Evolutionary conservation across 2,797 vertebrate genomes (phyloP).

Genomic region (Sebastolobus altivelis): DNA sequence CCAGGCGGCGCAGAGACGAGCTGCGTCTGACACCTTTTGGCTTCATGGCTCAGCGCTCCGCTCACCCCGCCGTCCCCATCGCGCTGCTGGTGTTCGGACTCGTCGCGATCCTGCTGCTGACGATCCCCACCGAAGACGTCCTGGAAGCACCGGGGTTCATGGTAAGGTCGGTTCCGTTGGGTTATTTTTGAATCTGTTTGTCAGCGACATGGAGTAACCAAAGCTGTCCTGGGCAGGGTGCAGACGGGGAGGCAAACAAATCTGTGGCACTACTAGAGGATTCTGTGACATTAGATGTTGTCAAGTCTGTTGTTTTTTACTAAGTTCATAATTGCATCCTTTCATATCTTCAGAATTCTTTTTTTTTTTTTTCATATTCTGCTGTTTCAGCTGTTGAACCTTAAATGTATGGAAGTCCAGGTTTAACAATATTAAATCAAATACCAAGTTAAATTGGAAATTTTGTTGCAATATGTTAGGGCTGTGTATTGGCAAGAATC

Average conservation of each 20-base stretch:
- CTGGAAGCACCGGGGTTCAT: slow-evolving; percentile 84
- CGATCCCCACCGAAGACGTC: slow-evolving; percentile 84
- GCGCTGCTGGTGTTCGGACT: slow-evolving; percentile 85
- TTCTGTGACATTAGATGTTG: not conserved
- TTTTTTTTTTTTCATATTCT: not conserved
- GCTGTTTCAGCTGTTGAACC: not conserved
- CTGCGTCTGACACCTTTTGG: not conserved
- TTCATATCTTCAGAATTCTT: no score
- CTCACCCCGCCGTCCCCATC: slow-evolving; percentile 61
- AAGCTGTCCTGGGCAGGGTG: not conserved
- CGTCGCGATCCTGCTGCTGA: slow-evolving; percentile 88
- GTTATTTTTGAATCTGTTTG: slow-evolving; percentile 34
- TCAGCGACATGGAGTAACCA: not conserved
- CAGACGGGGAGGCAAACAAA: not conserved
- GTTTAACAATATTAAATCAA: not conserved
- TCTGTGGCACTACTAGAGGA: not conserved
- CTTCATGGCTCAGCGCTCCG: slow-evolving; percentile 78
- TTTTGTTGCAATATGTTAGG: not conserved
- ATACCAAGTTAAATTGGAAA: not conserved
- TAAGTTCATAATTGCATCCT: not conserved
- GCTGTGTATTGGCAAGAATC: fast-evolving
- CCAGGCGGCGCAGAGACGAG: slow-evolving; percentile 5
- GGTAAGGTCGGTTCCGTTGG: slow-evolving; percentile 79
- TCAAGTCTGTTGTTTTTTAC: fast-evolving
- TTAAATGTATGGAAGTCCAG: not conserved